Evolutionary conservation across 2,113 vertebrate genomes (phyloP), one percentile per base, ranked within the genome.

Genomic region (Sphaerodactylus townsendi): DNA sequence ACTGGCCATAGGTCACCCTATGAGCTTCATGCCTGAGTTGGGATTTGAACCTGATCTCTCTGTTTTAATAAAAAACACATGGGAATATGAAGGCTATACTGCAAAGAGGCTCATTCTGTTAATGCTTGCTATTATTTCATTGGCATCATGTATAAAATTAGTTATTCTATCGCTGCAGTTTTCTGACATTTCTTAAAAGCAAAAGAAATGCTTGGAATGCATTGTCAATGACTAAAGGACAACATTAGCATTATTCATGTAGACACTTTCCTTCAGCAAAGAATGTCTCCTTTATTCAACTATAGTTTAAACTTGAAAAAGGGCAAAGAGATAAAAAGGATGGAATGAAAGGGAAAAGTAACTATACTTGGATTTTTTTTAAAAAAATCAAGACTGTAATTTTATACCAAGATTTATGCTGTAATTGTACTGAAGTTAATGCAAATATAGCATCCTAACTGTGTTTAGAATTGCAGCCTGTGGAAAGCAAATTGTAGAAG

Each of bases 191-290:
- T 90, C 72, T 89, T 85, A 77, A 37, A 70, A 77, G n/a, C 25
- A 76, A 84, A 64, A 90, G 91, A n/a, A 75, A 93, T 90, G 84
- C 70, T 25, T 0, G n/a, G 92, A 90, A 92, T 91, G 86, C 39
- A 79, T 83, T 64, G 41, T 53, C 88, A 85, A 70, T 76, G 77
- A n/a, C 79, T 83, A 91, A 89, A 88, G 87, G 87, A 93, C 89
- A 87, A 83, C 82, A 2, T 56, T 65, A 76, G 70, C 78, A 89
- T 88, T 92, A 92, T 93, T 88, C 13, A 0, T 82, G 87, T 82
- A 77, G 73, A 53, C 81, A 62, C 84, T 72, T 71, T 79, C 87
- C 79, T 62, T 81, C 50, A 66, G 13, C 9, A 79, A 87, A 82
- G 82, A 91, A 66, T 84, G 87, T 9, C 69, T 69, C 83, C 79